Evolutionary conservation across 53 echinoderm and acorn worm genomes (phyloP), one percentile per base, ranked within the genome.

Genomic region (Holothuria leucospilota): DNA sequence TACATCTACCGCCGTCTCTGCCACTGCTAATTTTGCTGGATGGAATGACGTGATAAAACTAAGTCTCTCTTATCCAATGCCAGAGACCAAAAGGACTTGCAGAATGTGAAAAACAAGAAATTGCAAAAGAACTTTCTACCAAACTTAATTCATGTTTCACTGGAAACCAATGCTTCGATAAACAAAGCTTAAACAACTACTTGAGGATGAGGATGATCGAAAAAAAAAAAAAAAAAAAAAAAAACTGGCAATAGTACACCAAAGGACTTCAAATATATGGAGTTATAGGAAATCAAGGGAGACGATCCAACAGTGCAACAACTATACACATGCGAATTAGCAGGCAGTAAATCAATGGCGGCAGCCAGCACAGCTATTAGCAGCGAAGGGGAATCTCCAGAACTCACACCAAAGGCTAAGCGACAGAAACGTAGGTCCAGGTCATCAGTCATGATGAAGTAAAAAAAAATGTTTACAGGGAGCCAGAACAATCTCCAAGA

Each of bases 251-350:
- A 78, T 51, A 53, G 78, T 26, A 39, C 41, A 53, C 78, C 56
- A 21, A 78, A 51, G 58, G 24, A 51, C 15, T 56, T 78, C 78
- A 78, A 78, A 23, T 78, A 46, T 51, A n/a, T 53, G 20, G 77
- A 78, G 23, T 20, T 78, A 28, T 78, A 53, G 51, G 78, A 78
- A 23, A 56, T 78, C 23, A 29, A 25, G 78, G 20, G 77, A 23
- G 78, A 78, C 53, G 78, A 78, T 16, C 78, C 78, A 20, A 21
- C 74, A 23, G 29, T 78, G 42, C 78, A 78, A 21, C 74, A 41
- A 12, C 25, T 16, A 21, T 74, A 40, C 39, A 74, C 46, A 11
- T 20, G 41, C 18, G 40, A 39, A 20, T 74, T 46, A 74, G 74
- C 39, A 9, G 74, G 51, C 23, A 74, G 16, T 41, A 28, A 26